These are phyloP conservation scores for Armadillidium nasatum DNA, from an alignment of 1,140 invertebrate genomes.

Conservation along the genomic window DNA sequence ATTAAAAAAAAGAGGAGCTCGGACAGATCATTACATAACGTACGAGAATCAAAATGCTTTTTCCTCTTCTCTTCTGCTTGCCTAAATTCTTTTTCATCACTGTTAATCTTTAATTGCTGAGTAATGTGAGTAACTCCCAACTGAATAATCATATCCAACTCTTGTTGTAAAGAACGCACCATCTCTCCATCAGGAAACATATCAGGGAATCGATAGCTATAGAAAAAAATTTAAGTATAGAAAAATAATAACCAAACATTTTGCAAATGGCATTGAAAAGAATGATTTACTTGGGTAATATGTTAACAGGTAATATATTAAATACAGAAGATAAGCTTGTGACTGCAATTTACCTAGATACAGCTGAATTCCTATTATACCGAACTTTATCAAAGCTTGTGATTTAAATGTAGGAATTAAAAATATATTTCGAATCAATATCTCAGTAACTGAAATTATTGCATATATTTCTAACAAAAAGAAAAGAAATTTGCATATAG, in stretches of 20 bases:
- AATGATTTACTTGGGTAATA: neutral
- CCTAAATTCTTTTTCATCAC: no score
- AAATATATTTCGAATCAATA: no score
- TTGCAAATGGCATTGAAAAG: neutral
- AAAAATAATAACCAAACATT: neutral
- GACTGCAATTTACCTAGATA: neutral
- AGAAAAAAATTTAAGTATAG: neutral
- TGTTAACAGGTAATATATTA: neutral
- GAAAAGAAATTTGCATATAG: no score
- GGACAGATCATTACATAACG: no score
- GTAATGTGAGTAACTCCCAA: conserved; percentile 80
- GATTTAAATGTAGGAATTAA: neutral
- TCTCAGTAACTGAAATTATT: no score
- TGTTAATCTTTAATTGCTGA: conserved; percentile 58
- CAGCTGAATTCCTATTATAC: neutral
- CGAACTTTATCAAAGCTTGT: neutral
- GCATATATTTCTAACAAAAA: no score
- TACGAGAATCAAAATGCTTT: no score
- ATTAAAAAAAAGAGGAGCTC: no score
- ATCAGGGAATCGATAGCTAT: conserved; percentile 72
- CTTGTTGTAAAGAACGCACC: conserved; percentile 74
- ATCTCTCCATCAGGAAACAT: conserved; percentile 74
- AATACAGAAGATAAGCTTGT: neutral
- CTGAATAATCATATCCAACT: conserved; percentile 84
- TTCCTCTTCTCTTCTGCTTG: no score